phyloP scores from a whole-genome alignment of 1,140 invertebrate species.

The Tetragonula clypearis region DNA sequence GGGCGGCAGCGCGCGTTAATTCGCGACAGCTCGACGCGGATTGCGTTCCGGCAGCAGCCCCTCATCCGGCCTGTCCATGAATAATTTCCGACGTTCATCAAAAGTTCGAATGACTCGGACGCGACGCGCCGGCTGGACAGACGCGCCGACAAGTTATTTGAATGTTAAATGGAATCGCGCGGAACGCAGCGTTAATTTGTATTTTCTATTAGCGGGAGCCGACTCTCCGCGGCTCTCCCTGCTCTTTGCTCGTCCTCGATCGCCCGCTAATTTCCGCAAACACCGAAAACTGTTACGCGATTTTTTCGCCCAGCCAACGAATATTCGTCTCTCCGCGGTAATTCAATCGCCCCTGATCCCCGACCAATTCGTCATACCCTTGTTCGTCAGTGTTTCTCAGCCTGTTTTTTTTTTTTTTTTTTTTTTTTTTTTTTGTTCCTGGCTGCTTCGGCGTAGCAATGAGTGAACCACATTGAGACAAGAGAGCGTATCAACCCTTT shows the following conservation, averaged over 20 bases:
- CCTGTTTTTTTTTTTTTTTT: too few species aligned
- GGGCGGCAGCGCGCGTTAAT: constrained; percentile 21
- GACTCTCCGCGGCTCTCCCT: neutral
- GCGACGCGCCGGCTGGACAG: neutral
- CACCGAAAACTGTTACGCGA: neutral
- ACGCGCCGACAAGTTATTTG: constrained; percentile 17
- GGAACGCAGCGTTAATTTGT: constrained; percentile 41
- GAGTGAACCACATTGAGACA: neutral
- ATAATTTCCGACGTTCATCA: constrained; percentile 51
- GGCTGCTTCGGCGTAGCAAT: neutral
- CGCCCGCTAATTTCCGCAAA: constrained; percentile 17
- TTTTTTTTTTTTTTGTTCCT: too few species aligned
- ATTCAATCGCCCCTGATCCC: neutral
- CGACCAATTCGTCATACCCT: too few species aligned
- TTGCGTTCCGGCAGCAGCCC: neutral
- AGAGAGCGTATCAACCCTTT: neutral
- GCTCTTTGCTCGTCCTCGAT: neutral
- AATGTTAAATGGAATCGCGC: constrained; percentile 31
- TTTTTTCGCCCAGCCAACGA: neutral
- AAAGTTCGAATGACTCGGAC: constrained; percentile 48
- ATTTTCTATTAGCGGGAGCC: constrained; percentile 38
- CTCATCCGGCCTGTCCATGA: constrained; percentile 33
- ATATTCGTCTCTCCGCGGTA: neutral
- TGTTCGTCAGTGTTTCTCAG: too few species aligned
- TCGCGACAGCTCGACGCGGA: constrained; percentile 10